phyloP scores from a whole-genome alignment of 2,888 invertebrate species.

The Glyphotaelius pellucidus region DNA sequence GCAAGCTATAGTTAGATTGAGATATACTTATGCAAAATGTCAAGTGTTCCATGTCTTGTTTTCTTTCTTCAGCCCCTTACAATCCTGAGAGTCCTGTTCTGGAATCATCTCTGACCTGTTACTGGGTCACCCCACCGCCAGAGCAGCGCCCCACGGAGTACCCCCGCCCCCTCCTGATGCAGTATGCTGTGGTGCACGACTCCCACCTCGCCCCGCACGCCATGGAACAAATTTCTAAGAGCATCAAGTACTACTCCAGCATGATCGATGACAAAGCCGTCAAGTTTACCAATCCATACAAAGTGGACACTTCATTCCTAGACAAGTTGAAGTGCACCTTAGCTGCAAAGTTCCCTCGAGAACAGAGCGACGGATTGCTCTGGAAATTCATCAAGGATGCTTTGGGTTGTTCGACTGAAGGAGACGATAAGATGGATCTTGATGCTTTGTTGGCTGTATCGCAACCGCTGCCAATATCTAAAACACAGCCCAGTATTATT shows the following conservation, averaged over 20 bases:
- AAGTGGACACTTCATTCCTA: conserved; percentile 85
- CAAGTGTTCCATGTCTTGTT: too few relatives aligned
- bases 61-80: conserved; percentile 84
- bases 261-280: conserved; percentile 74
- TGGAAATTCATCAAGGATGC: conserved; percentile 89
- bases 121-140: conserved; percentile 97
- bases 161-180: conserved; percentile 93
- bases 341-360: conserved; percentile 88
- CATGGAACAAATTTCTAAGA: conserved; percentile 90
- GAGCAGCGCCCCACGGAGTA: conserved; percentile 95
- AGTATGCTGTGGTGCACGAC: conserved; percentile 90
- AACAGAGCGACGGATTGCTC: conserved; percentile 85
- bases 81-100: conserved; percentile 87
- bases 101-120: conserved; percentile 90
- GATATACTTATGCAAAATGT: background rate
- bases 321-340: conserved; percentile 91
- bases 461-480: conserved; percentile 75
- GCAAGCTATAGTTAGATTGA: too few relatives aligned
- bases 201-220: conserved; percentile 88
- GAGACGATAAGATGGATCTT: conserved; percentile 83
- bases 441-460: conserved; percentile 79
- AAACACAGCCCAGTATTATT: conserved; percentile 72
- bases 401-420: conserved; percentile 81
- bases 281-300: conserved; percentile 80
- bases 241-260: conserved; percentile 89